Conservation (phyloP, 1,140 invertebrate genomes). For the Brachionus calyciflorus region DNA sequence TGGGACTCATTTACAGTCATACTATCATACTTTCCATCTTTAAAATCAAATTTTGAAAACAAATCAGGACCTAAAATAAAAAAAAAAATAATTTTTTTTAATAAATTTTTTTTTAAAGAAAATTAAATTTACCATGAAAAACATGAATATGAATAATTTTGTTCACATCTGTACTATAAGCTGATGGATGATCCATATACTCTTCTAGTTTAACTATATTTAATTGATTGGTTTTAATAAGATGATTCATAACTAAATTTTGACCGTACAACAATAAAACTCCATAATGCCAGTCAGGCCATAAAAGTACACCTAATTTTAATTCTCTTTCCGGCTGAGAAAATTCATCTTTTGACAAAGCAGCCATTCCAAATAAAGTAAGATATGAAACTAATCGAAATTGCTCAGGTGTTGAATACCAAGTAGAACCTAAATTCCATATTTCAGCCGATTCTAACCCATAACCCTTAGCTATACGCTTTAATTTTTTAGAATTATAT, state of each 20-base stretch:
- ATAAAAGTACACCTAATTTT: background rate
- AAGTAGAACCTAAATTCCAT: conserved; percentile 20
- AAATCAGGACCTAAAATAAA: background rate
- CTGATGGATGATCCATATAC: conserved; percentile 1
- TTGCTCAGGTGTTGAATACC: conserved; percentile 32
- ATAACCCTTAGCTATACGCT: background rate
- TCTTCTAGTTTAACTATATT: conserved; percentile 20
- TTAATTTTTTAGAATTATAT: conserved; percentile 14
- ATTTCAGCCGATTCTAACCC: background rate
- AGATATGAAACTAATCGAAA: conserved; percentile 39
- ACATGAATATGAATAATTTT: conserved; percentile 34
- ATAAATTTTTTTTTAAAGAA: background rate
- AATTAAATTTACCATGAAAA: conserved; percentile 21
- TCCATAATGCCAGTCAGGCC: conserved; percentile 36
- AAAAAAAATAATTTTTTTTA: background rate
- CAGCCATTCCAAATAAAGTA: conserved; percentile 29
- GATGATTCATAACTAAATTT: conserved; percentile 27
- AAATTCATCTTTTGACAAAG: conserved; percentile 36
- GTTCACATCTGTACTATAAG: background rate
- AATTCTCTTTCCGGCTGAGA: conserved; percentile 24
- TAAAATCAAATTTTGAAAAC: conserved; percentile 46
- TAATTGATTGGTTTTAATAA: conserved; percentile 3
- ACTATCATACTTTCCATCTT: conserved; percentile 43
- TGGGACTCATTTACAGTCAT: background rate
- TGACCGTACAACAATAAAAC: conserved; percentile 24